Percentiles rank a stretch among this genome's conserved stretches.
These are phyloP conservation scores for Palloptera scutellata DNA, from an alignment of 2,888 invertebrate genomes.

Conservation along the genomic window DNA sequence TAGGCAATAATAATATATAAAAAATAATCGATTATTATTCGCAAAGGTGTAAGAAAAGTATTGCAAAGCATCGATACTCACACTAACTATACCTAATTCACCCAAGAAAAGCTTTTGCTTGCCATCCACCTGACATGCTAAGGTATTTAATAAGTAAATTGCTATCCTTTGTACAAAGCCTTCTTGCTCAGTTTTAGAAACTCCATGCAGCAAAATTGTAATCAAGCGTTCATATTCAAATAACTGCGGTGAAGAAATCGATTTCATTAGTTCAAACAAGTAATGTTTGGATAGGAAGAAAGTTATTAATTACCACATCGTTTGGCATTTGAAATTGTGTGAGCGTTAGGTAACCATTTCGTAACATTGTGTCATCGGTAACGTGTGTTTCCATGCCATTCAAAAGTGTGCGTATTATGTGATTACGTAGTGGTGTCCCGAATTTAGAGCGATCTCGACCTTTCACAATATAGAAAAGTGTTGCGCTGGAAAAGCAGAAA, in stretches of 20 bases:
- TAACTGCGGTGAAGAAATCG: slow-evolving; percentile 68
- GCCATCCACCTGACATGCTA: slow-evolving; percentile 96
- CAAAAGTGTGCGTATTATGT: slow-evolving; percentile 82
- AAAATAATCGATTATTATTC: too few species aligned
- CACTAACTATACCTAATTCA: slow-evolving; percentile 85
- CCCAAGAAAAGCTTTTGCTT: slow-evolving; percentile 91
- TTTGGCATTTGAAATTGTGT: slow-evolving; percentile 95
- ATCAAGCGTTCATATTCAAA: slow-evolving; percentile 91
- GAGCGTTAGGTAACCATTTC: slow-evolving; percentile 93
- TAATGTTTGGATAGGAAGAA: too few species aligned
- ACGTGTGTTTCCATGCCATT: slow-evolving; percentile 89
- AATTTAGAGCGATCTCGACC: slow-evolving; percentile 80
- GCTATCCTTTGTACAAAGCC: slow-evolving; percentile 94
- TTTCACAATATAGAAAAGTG: slow-evolving; percentile 93
- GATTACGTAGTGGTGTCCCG: slow-evolving; percentile 76
- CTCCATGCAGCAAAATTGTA: slow-evolving; percentile 81
- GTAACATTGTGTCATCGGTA: slow-evolving; percentile 91
- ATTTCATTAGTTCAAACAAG: neutral
- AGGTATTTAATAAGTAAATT: slow-evolving; percentile 91
- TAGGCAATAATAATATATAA: too few species aligned
- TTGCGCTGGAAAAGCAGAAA: slow-evolving; percentile 73
- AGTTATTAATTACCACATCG: slow-evolving; percentile 77
- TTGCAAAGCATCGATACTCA: slow-evolving; percentile 62
- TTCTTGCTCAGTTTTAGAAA: slow-evolving; percentile 82
- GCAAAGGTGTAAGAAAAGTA: too few species aligned